Conservation (phyloP, 2,888 invertebrate genomes). For the Melipona bicolor region DNA sequence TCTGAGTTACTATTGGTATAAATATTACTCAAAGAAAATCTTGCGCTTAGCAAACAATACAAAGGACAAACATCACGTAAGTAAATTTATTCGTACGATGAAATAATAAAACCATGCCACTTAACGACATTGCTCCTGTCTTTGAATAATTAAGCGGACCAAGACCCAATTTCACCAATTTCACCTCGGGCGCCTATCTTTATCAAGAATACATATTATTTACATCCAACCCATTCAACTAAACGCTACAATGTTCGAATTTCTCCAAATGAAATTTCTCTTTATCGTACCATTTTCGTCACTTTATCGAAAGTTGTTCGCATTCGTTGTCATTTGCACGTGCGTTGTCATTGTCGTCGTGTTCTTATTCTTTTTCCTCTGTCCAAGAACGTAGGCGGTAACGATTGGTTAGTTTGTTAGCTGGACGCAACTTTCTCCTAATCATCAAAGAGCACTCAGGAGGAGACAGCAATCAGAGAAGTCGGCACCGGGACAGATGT, state of each 20-base stretch:
- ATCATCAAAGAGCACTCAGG: conserved; percentile 60
- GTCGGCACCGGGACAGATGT: conserved; percentile 30
- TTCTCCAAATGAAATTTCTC: not conserved
- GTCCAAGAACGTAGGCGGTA: conserved; percentile 23
- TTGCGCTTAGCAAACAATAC: conserved; percentile 62
- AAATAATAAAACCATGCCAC: conserved; percentile 35
- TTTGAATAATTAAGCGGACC: conserved; percentile 72
- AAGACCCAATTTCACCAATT: conserved; percentile 13
- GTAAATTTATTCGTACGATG: conserved; percentile 42
- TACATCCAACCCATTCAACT: conserved; percentile 62
- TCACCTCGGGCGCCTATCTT: not conserved
- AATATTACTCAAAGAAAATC: conserved; percentile 47
- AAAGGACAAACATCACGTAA: conserved; percentile 62
- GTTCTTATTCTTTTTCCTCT: conserved; percentile 27
- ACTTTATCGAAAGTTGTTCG: conserved; percentile 19
- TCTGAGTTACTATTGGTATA: no score
- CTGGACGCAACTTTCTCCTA: conserved; percentile 59
- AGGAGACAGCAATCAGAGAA: conserved; percentile 38
- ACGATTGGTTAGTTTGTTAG: conserved; percentile 54
- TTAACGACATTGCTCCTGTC: conserved; percentile 54
- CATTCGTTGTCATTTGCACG: not conserved
- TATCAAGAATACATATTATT: conserved; percentile 64
- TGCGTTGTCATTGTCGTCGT: conserved; percentile 23
- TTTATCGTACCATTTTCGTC: not conserved
- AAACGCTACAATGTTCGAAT: conserved; percentile 42